These are phyloP conservation scores for Hirtodrosophila duncani DNA, from an alignment of 2,888 invertebrate genomes.

Conservation along the genomic window DNA sequence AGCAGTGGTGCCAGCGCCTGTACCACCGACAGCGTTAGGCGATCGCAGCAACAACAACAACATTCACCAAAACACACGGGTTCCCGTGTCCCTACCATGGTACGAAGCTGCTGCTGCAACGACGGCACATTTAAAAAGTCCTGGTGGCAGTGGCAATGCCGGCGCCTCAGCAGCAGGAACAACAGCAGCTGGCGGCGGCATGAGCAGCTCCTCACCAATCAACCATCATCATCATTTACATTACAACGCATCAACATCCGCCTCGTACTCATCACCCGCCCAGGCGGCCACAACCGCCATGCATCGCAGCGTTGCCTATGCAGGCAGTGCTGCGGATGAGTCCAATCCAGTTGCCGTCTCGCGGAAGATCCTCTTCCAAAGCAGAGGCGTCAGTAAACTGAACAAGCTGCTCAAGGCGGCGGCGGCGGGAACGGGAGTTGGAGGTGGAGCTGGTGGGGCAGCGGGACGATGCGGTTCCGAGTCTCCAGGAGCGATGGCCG, in stretches of 20 bases:
- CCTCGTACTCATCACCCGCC: constrained; percentile 73
- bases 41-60: constrained; percentile 68
- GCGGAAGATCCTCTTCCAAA: constrained; percentile 67
- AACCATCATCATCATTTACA: constrained; percentile 28
- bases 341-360: constrained; percentile 32
- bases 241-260: constrained; percentile 54
- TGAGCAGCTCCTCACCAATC: constrained; percentile 22
- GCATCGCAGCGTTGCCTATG: constrained; percentile 74
- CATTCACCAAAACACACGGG: constrained; percentile 73
- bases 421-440: constrained; percentile 48
- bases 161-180: constrained; percentile 68
- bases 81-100: constrained; percentile 77
- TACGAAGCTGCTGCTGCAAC: constrained; percentile 77
- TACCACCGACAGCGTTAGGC: constrained; percentile 76
- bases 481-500: constrained; percentile 78
- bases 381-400: constrained; percentile 73
- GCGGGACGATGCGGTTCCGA: constrained; percentile 79
- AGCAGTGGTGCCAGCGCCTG: constrained; percentile 43
- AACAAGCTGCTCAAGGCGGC: constrained; percentile 63
- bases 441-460: constrained; percentile 46
- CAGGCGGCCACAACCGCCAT: constrained; percentile 56
- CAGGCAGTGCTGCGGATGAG: constrained; percentile 70
- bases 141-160: constrained; percentile 78
- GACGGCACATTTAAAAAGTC: constrained; percentile 75
- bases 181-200: constrained; percentile 40